phyloP scores from a whole-genome alignment of 2,797 vertebrate genomes.

The Pithecia hirsuta region DNA sequence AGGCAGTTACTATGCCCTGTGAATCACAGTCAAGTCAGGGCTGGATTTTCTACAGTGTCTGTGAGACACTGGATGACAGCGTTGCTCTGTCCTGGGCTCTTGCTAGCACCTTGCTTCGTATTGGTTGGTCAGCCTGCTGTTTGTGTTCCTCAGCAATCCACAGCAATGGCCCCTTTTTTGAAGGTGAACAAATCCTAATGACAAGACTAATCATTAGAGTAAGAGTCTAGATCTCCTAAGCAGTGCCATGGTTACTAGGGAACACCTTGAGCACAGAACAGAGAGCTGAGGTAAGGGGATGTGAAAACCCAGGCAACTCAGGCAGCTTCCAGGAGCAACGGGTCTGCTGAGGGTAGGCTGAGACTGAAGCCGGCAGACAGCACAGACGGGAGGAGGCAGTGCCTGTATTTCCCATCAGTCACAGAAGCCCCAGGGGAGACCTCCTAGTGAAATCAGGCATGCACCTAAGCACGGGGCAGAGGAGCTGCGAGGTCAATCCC shows the following conservation, averaged over 20 bases:
- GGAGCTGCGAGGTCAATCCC: background rate
- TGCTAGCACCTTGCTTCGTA: accelerated
- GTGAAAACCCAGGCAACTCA: background rate
- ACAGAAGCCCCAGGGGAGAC: too few species aligned
- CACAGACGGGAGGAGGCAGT: too few species aligned
- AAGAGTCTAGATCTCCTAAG: background rate
- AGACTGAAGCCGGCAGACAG: background rate
- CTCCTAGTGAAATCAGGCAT: background rate
- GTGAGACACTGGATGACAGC: background rate
- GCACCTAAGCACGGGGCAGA: background rate
- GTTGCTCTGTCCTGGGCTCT: background rate
- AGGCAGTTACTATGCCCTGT: background rate
- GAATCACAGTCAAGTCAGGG: background rate
- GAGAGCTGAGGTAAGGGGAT: background rate
- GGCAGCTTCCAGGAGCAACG: background rate
- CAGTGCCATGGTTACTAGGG: background rate
- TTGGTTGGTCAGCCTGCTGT: too few species aligned
- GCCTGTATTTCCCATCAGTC: background rate
- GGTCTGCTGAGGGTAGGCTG: background rate
- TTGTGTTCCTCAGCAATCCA: background rate
- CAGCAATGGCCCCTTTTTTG: background rate
- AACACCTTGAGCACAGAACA: background rate
- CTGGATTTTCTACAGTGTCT: background rate
- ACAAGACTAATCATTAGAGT: background rate
- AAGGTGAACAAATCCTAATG: background rate